phyloP scores from a whole-genome alignment of 2,113 vertebrate genomes.

The Scomber colias region DNA sequence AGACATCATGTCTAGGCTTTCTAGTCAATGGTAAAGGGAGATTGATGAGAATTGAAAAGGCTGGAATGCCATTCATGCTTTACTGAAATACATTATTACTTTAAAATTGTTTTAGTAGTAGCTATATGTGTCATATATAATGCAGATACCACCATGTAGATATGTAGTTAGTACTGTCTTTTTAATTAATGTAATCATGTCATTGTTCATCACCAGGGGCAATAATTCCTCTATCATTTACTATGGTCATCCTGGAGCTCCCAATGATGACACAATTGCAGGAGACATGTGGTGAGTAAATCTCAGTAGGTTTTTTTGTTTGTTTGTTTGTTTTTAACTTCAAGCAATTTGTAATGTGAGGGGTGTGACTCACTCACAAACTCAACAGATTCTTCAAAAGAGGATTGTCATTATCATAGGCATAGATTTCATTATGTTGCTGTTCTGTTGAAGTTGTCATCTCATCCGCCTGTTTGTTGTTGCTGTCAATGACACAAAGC shows the following conservation, averaged over 20 bases:
- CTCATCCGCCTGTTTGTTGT: too few relatives aligned
- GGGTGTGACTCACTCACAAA: too few relatives aligned
- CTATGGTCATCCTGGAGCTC: conserved; percentile 94
- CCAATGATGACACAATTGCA: conserved; percentile 90
- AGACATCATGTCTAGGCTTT: background rate
- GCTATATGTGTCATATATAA: background rate
- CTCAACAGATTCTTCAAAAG: too few relatives aligned
- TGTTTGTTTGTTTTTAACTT: too few relatives aligned
- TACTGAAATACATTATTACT: background rate
- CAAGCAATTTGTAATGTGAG: too few relatives aligned
- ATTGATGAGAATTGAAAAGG: background rate
- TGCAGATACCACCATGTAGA: background rate
- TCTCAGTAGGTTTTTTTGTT: background rate
- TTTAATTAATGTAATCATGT: background rate
- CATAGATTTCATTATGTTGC: too few relatives aligned
- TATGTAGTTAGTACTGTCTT: background rate
- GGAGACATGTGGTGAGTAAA: conserved; percentile 94
- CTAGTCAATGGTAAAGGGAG: background rate
- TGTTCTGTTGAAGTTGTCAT: too few relatives aligned
- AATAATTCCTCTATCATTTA: conserved; percentile 90
- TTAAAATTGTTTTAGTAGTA: background rate
- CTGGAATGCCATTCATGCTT: background rate
- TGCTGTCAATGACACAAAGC: too few relatives aligned
- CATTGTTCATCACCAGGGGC: conserved; percentile 81
- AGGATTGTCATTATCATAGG: too few relatives aligned